Evolutionary conservation across 2,888 invertebrate genomes (phyloP), one percentile per base, ranked within the genome.

Genomic region (Callimorpha dominula): DNA sequence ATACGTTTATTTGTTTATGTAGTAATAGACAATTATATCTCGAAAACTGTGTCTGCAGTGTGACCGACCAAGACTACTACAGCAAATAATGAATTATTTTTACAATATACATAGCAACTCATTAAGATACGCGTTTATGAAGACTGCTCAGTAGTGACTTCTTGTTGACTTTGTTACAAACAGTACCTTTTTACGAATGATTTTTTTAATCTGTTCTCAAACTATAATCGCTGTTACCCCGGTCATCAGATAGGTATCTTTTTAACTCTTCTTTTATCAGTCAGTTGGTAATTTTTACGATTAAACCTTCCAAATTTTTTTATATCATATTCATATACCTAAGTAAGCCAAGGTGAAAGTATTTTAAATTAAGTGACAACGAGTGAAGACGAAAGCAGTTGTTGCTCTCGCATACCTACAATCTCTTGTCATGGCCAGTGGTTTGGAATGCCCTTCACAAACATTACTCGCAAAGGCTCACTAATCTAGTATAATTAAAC

Each of bases 381-480:
- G 64, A 43, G 64, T 43, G 64, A 64, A 43, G 64, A 60, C 7
- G 60, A 65, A 31, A 65, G 49, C 49, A 65, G 15, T 65, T 50
- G 31, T 65, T 31, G 65, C 31, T 50, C 65, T 49, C 49, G 65
- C 49, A 50, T 17, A 49, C 65, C 65, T 31, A 65, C 65, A 65
- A 65, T 65, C 65, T 65, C 49, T 65, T 49, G 65, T 65, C 65
- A 65, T 49, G 46, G 60, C 12, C 60, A 65, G n/a, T 65, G 31
- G 31, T 50, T 50, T 31, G 49, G 49, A 65, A 15, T 65, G 65
- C 65, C 65, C 49, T 65, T 65, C 49, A 49, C 60, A 60, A 31
- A 31, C 14, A 14, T 31, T 60, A 14, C 60, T 31, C 57, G 57
- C 57, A 57, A 20, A 57, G 20, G 12, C 57, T 57, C 31, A 60